phyloP scores from a whole-genome alignment of 2,888 invertebrate species.

The Automeris io region DNA sequence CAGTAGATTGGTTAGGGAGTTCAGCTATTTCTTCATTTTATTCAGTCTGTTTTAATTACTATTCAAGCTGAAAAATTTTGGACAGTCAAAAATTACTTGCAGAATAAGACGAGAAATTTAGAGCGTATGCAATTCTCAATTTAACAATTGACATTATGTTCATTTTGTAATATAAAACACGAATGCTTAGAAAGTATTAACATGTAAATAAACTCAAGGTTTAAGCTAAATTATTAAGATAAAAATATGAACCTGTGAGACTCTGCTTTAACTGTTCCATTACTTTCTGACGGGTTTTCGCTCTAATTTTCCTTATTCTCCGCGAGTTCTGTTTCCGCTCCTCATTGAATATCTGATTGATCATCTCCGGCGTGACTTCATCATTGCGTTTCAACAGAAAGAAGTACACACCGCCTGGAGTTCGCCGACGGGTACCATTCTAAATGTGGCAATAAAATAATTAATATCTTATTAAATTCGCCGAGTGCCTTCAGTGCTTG shows the following conservation, averaged over 20 bases:
- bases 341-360: conserved; percentile 81
- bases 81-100: too few species aligned
- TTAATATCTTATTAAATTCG: too few species aligned
- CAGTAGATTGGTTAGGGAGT: too few species aligned
- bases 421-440: conserved; percentile 88
- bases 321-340: conserved; percentile 78
- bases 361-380: conserved; percentile 80
- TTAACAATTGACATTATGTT: too few species aligned
- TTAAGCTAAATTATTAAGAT: not conserved
- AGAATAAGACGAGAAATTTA: too few species aligned
- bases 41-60: too few species aligned
- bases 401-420: conserved; percentile 91
- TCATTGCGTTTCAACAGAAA: conserved; percentile 86
- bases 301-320: conserved; percentile 73
- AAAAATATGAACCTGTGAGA: conserved; percentile 57
- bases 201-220: not conserved
- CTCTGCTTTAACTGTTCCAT: conserved; percentile 81
- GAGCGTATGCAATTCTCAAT: too few species aligned
- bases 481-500: too few species aligned
- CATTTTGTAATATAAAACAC: too few species aligned
- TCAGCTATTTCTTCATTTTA: too few species aligned
- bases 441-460: conserved; percentile 26
- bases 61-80: too few species aligned
- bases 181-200: too few species aligned
- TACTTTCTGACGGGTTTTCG: conserved; percentile 78